Evolutionary conservation across 2,797 vertebrate genomes (phyloP), one percentile per base, ranked within the genome.

Genomic region (Thripadectes ignobilis): DNA sequence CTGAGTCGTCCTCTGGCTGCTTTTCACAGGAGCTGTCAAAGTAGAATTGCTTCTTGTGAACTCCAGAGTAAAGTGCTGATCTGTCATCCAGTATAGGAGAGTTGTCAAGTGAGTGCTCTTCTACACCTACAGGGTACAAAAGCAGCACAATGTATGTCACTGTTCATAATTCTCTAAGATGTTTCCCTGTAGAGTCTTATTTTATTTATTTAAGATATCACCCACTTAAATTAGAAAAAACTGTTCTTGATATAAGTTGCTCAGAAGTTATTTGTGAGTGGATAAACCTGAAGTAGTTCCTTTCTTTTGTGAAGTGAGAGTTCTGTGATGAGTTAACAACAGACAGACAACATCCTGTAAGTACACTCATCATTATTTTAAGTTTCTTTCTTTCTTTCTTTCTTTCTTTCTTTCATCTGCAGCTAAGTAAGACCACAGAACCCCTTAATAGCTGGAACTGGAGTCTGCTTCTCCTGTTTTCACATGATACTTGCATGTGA

Each of bases 41-140:
- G 96, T 96, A 95, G 73, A 98, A 95, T 3, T 98, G 98, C 97
- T 99, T 99, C 98, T 99, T 99, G 95, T 99, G 98, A 94, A 99
- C 98, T 38, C 99, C 99, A 1, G 99, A 98, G 87, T 99, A 99
- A 79, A 99, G 98, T 79, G 99, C 99, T 0, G 98, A 95, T 95
- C 98, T 98, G 95, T 99, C 99, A 74, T 99, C 99, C 88, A 98
- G 98, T 85, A 97, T 96, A 2, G 98, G 97, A 54, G 98, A 96
- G 7, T 94, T 96, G 91, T 99, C 99, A 75, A 99, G 95, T 55
- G 98, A 98, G 45, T 98, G 98, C 85, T 99, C 99, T 73, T 98
- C 98, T 48, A 96, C 97, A 69, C 98, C 98, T 98, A 90, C 24
- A 84, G 62, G 69, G 62, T 77, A 95, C 26, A 85, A 94, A 94